Evolutionary conservation across 2,888 invertebrate species (phyloP).

Genomic region (Emmelina monodactyla): DNA sequence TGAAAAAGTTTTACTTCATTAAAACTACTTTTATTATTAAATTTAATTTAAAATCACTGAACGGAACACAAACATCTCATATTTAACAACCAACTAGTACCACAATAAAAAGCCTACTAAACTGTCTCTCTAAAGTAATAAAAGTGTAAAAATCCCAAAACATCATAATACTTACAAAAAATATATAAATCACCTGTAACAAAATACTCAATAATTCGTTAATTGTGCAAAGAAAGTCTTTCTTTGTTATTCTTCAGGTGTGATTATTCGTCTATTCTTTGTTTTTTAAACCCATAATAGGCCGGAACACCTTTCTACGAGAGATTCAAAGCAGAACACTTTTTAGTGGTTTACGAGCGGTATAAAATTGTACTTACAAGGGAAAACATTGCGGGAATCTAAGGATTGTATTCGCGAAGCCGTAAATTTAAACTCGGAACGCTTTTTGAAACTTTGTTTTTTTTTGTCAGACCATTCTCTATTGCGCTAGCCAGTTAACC

Average conservation of each 20-base stretch:
- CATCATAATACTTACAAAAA: too few relatives aligned
- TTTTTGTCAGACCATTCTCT: constrained; percentile 8
- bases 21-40: too few relatives aligned
- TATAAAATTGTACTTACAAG: constrained; percentile 54
- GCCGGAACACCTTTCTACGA: constrained; percentile 44
- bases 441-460: constrained; percentile 11
- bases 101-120: too few relatives aligned
- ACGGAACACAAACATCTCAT: too few relatives aligned
- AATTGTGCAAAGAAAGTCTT: too few relatives aligned
- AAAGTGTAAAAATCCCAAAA: too few relatives aligned
- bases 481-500: constrained; percentile 39
- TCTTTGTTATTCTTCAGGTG: constrained; percentile 44
- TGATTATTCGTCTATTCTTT: constrained; percentile 43
- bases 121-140: too few relatives aligned
- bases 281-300: constrained; percentile 48
- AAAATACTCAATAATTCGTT: too few relatives aligned
- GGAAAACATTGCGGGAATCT: constrained; percentile 58
- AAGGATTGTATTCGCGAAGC: constrained; percentile 30
- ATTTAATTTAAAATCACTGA: too few relatives aligned
- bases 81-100: too few relatives aligned
- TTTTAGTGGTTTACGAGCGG: constrained; percentile 58
- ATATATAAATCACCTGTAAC: too few relatives aligned
- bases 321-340: constrained; percentile 34
- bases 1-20: too few relatives aligned
- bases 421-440: constrained; percentile 21